Evolutionary conservation across 2,888 invertebrate genomes (phyloP).

Genomic region (Parnassius mnemosyne): DNA sequence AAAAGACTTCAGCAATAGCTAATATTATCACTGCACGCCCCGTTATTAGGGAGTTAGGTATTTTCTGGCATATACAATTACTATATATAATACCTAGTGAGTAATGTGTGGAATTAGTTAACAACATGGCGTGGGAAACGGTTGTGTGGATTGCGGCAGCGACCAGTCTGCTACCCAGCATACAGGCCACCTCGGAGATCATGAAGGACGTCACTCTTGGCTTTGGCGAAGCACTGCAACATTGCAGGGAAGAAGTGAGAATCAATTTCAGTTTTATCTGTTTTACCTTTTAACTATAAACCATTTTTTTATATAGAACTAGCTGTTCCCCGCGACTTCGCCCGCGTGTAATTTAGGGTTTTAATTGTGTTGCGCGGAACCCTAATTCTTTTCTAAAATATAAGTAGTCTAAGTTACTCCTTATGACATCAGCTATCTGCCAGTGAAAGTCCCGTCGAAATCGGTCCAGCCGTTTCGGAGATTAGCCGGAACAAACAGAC

Average conservation of each 20-base stretch:
- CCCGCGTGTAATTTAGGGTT: too few relatives aligned
- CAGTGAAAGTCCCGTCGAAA: too few relatives aligned
- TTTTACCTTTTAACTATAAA: not conserved
- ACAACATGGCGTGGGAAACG: slow-evolving; percentile 21
- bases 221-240: slow-evolving; percentile 67
- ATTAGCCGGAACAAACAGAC: too few relatives aligned
- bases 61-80: too few relatives aligned
- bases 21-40: not conserved
- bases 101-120: not conserved
- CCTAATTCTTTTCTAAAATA: too few relatives aligned
- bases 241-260: slow-evolving; percentile 63
- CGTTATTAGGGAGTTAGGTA: not conserved
- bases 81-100: slow-evolving; percentile 17
- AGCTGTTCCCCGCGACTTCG: too few relatives aligned
- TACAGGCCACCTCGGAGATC: slow-evolving; percentile 45
- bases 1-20: not conserved
- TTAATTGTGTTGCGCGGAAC: too few relatives aligned
- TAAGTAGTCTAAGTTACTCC: too few relatives aligned
- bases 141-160: slow-evolving; percentile 29
- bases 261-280: not conserved
- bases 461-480: too few relatives aligned
- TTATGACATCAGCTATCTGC: too few relatives aligned
- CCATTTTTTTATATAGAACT: too few relatives aligned
- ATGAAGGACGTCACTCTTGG: slow-evolving; percentile 74
- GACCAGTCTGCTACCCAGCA: slow-evolving; percentile 15